Base-by-base conservation (phyloP, 2,113 vertebrate species). In the Periophthalmus modestus region DNA sequence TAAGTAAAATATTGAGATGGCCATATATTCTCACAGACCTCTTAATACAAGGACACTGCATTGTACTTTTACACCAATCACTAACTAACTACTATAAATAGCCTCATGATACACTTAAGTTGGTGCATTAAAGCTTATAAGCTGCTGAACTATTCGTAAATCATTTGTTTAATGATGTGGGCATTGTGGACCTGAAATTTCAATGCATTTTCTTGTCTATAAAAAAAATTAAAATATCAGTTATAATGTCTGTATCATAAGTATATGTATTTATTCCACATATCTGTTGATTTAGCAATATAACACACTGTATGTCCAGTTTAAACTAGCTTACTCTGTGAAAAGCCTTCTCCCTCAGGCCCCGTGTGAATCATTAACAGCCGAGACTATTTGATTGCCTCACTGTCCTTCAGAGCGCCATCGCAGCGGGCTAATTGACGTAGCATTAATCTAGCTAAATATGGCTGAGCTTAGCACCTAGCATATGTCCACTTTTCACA, bases 381-480 rank as follows among this genome's bases (percentile, higher is more conserved):
- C 83, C 69, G 69, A 68, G 70, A 76, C 69, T 71, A 74, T 85
- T 86, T 88, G 84, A 92, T 90, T 87, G 77, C 83, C 72, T 74
- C 81, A 69, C 85, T 83, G 87, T 89, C 88, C 89, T 88, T 89
- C 85, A 81, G 66, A 86, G 80, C 34, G 66, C 69, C 81, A 74
- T 88, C 82, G 79, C 71, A 55, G 74, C 63, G 5, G 50, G 50
- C 77, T 88, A 92, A 92, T 91, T 89, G 87, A 85, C 59, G 82
- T 61, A 4, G 54, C 47, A 61, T 75, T 88, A 88, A 89, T 92
- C 84, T 82, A 79, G 52, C 75, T 77, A 81, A 90, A 84, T 87
- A 80, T 66, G 72, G 66, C 70, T 63, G n/a, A 48, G 74, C 48
- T 66, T 76, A 84, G 86, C 74, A 66, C 66, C 62, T 23, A 88